phyloP scores from a whole-genome alignment of 2,888 invertebrate species.

The Fissipunctia ypsillon region DNA sequence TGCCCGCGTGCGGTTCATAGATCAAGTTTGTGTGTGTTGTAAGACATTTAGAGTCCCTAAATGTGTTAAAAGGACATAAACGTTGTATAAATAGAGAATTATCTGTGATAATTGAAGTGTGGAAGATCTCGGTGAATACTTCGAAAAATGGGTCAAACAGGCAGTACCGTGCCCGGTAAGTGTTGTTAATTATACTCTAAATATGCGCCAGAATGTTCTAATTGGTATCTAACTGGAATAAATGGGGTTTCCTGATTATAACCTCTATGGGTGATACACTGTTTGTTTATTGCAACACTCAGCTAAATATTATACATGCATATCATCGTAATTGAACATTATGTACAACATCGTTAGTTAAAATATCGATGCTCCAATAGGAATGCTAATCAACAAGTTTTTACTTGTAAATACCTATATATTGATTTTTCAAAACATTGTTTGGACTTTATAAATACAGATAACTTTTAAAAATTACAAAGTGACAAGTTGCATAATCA shows the following conservation, averaged over 20 bases:
- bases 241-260: conserved; percentile 65
- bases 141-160: conserved; percentile 84
- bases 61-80: conserved; percentile 73
- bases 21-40: conserved; percentile 76
- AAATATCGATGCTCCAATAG: not conserved
- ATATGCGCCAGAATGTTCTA: conserved; percentile 68
- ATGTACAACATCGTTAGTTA: not conserved
- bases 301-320: not conserved
- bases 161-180: conserved; percentile 87
- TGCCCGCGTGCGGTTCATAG: conserved; percentile 78
- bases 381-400: not conserved
- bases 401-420: not conserved
- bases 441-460: not conserved
- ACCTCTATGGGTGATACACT: conserved; percentile 54
- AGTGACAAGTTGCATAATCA: not conserved
- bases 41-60: conserved; percentile 66
- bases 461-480: not conserved
- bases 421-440: not conserved
- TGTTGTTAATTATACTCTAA: conserved; percentile 72
- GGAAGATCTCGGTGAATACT: conserved; percentile 51
- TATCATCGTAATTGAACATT: not conserved
- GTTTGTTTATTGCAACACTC: conserved; percentile 6
- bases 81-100: conserved; percentile 58
- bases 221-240: conserved; percentile 75
- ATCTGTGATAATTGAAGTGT: conserved; percentile 62